Evolutionary conservation across 2,113 vertebrate species (phyloP).

Genomic region (Eptatretus burgeri): DNA sequence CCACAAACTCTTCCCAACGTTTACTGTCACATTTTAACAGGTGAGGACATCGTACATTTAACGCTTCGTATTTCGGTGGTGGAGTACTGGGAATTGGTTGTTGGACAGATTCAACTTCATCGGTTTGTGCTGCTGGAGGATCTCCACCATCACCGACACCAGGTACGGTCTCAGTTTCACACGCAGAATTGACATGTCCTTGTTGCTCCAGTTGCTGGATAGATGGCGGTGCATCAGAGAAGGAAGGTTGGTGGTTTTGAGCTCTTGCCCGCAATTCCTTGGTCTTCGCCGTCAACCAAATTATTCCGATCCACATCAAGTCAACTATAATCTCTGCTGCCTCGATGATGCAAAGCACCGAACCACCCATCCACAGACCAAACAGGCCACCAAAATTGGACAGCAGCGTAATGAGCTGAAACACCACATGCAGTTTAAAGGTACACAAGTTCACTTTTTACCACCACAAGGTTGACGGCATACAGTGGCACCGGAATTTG

Average conservation of each 20-base stretch:
- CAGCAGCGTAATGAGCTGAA: slow-evolving; percentile 32
- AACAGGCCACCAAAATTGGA: slow-evolving; percentile 31
- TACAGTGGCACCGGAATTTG: too few relatives aligned
- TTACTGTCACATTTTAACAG: too few relatives aligned
- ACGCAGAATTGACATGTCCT: slow-evolving; percentile 23
- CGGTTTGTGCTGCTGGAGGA: background rate
- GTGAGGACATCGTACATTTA: slow-evolving; percentile 9
- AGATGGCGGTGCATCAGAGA: slow-evolving; percentile 14
- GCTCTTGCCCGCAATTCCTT: slow-evolving; percentile 15
- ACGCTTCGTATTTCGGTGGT: slow-evolving; percentile 27
- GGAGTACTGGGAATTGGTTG: slow-evolving; percentile 19
- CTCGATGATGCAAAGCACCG: slow-evolving; percentile 32
- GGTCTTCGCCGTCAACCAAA: slow-evolving; percentile 17
- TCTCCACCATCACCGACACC: accelerated
- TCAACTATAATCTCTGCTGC: slow-evolving; percentile 35
- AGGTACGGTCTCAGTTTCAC: accelerated
- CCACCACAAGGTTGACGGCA: too few relatives aligned
- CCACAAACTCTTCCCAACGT: too few relatives aligned
- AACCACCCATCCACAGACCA: slow-evolving; percentile 44
- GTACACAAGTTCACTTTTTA: too few relatives aligned
- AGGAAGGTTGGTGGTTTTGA: slow-evolving; percentile 6
- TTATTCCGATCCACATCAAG: slow-evolving; percentile 28
- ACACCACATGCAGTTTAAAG: background rate
- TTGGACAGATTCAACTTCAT: slow-evolving; percentile 12
- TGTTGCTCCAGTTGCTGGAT: slow-evolving; percentile 24